Base-by-base conservation (phyloP, 1,140 invertebrate species). In the Brachionus koreanus region DNA sequence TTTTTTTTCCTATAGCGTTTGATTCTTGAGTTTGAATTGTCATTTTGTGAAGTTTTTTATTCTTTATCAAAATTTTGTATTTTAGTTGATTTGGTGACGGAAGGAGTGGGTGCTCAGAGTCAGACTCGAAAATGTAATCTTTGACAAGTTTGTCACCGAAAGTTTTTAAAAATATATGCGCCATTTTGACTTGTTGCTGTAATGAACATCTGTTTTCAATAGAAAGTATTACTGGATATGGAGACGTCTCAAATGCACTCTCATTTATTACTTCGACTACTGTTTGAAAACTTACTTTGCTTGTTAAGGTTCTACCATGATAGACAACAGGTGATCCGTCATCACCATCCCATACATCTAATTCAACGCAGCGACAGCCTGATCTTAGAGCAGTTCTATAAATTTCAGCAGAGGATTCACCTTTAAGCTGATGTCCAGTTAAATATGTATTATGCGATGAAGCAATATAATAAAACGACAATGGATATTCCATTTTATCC, bases 381-480 rank as follows among this genome's bases (percentile, higher is more conserved):
- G 85, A 86, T 23, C 84, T 72, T 4, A 85, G 82, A 57, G 82
- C 95, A 91, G 97, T 95, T 86, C 94, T 95, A 86, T 98, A 98
- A 1, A 98, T 90, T 86, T 98, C 95, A 1, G 96, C 94, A 0
- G 95, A 96, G 0, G 94, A 95, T 87, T 96, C 89, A 5, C 90
- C 94, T 88, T 95, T 97, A 19, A 98, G 89, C 88, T 98, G 95
- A 89, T 97, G 95, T 0, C 95, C 95, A 0, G 95, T 97, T n/a
- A 98, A 89, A 88, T 98, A 98, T 2, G 96, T 98, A 87, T 98
- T 98, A 87, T 98, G 96, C 35, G 95, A 97, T 42, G 95, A 96
- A 0, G 95, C 94, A 69, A 98, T 95, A 89, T 95, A 98, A 88
- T 98, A 98, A 86, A 96, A 93, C 35, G 94, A 95, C 77, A 98